phyloP scores from a whole-genome alignment of 2,888 invertebrate species.

The Hypolimnas misippus region DNA sequence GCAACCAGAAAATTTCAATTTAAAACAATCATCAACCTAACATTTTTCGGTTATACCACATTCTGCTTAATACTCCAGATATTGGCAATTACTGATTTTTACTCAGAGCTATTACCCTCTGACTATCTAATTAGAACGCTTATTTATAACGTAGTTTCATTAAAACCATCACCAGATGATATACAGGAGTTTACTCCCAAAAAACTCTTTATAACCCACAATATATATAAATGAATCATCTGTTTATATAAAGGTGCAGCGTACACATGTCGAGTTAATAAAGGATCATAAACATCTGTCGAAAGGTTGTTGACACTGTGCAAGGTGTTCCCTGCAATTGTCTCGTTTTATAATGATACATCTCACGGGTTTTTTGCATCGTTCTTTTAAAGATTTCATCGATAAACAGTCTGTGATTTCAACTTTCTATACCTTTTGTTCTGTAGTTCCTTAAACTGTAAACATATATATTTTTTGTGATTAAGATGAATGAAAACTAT shows the following conservation, averaged over 20 bases:
- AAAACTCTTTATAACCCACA: background rate
- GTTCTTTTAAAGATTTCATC: background rate
- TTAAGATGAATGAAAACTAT: too few relatives aligned
- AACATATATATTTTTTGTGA: too few relatives aligned
- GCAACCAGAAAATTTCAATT: too few relatives aligned
- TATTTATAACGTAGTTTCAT: too few relatives aligned
- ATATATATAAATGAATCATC: background rate
- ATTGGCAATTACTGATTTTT: too few relatives aligned
- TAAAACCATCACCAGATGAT: too few relatives aligned
- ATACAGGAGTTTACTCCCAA: background rate
- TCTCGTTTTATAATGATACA: background rate
- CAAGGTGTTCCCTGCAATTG: conserved; percentile 1
- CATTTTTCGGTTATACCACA: too few relatives aligned
- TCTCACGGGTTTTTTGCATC: background rate
- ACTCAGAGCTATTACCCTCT: too few relatives aligned
- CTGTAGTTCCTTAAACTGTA: background rate
- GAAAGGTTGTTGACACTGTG: background rate
- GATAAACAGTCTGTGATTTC: background rate
- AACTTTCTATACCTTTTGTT: background rate
- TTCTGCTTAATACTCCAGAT: too few relatives aligned
- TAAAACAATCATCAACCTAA: too few relatives aligned
- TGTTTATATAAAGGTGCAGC: background rate
- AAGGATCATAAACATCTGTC: background rate
- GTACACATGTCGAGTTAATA: background rate
- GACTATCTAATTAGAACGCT: too few relatives aligned